Evolutionary conservation across 2,888 invertebrate genomes (phyloP).

Genomic region (Pseudococcus viburni): DNA sequence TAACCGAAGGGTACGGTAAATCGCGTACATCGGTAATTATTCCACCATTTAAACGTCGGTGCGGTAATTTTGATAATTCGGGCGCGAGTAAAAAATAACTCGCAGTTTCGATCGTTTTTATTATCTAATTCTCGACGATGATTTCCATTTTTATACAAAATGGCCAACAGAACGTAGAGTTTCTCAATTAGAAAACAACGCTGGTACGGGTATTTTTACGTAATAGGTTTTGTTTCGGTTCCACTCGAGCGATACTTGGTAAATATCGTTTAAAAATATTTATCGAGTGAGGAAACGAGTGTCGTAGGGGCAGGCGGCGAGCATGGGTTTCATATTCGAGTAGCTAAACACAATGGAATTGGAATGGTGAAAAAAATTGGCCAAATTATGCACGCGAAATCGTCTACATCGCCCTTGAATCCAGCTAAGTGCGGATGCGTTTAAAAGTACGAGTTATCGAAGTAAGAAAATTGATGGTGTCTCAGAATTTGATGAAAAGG

Average conservation of each 20-base stretch:
- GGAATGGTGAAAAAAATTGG: neutral
- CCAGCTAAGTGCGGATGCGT: neutral
- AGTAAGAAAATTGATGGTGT: neutral
- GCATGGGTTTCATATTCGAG: neutral
- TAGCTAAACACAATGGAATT: neutral
- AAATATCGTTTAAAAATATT: constrained; percentile 11
- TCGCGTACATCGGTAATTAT: no score
- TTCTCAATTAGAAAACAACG: neutral
- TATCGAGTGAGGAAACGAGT: constrained; percentile 2
- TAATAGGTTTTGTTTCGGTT: constrained; percentile 24
- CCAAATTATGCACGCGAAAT: constrained; percentile 8
- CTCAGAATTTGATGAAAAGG: no score
- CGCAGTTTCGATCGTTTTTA: neutral
- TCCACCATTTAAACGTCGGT: no score
- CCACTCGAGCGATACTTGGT: constrained; percentile 8
- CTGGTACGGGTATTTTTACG: neutral
- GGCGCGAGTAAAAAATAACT: neutral
- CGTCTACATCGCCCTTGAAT: constrained; percentile 29
- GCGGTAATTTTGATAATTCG: no score
- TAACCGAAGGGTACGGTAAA: no score
- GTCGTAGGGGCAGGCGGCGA: neutral
- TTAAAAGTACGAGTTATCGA: neutral
- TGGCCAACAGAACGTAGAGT: neutral
- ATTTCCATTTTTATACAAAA: neutral
- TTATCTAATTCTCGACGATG: neutral